Base-by-base conservation (phyloP, 2,888 invertebrate genomes). In the Amblyjoppa fuscipennis region DNA sequence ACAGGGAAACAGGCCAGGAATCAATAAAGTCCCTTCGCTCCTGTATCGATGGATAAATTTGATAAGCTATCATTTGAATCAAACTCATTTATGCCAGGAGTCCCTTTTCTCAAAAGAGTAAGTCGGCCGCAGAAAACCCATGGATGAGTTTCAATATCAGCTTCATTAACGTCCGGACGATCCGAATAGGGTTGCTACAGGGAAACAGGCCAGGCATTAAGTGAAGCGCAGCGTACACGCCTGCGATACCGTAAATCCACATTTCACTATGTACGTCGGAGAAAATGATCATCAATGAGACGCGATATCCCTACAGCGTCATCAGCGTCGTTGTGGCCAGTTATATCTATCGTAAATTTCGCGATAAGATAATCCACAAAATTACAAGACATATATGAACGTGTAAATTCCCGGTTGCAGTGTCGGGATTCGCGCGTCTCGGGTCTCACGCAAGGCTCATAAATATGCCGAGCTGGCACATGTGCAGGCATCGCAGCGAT, bases 401-500 rank as follows among this genome's bases (percentile, higher is more conserved):
- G 56, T 38, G 25, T 28, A 41, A 38, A 51, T 28, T 34, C 25
- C 34, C 25, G 56, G 71, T 64, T 56, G 41, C 20, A 61, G 74
- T 51, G 69, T 56, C 34, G 41, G 45, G 51, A 68, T 66, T 84
- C 31, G n/a, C 45, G 28, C 59, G 66, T 78, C 45, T 74, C 70
- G 5, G 5, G 66, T 45, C 13, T 20, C 81, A 78, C 78, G 74
- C 73, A 16, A 81, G 28, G n/a, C 64, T 75, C 78, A 28, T 81
- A 74, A 78, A 78, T 78, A 78, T 70, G 45, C 45, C 41, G 45
- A 31, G 49, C 25, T 28, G 28, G 41, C 49, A 61, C 13, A 45
- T 34, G 9, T 61, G 45, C 11, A 53, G 2, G 25, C 9, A 70
- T 71, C 28, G 5, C 41, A 28, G 25, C 41, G 49, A 59, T 38